These are phyloP conservation scores for Cheilosia grossa DNA, from an alignment of 2,888 invertebrate genomes.

Conservation along the genomic window DNA sequence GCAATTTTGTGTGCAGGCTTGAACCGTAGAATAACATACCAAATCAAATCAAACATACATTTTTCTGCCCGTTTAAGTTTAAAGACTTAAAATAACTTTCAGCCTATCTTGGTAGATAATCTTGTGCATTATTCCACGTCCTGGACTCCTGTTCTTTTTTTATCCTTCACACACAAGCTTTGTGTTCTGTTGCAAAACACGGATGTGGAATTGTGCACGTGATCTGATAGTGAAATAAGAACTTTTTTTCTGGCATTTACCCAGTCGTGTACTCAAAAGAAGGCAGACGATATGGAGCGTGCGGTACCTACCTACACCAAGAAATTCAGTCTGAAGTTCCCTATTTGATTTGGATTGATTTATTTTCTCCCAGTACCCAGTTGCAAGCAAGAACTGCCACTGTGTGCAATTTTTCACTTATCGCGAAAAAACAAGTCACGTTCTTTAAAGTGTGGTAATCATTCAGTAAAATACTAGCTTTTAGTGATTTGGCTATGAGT, in stretches of 20 bases:
- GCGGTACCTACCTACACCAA: conserved; percentile 58
- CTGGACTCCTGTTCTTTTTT: conserved; percentile 66
- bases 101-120: conserved; percentile 71
- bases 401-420: conserved; percentile 71
- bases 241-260: conserved; percentile 71
- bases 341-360: conserved; percentile 74
- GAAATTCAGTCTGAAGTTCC: conserved; percentile 66
- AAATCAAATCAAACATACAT: conserved; percentile 66
- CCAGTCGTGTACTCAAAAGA: conserved; percentile 69
- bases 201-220: conserved; percentile 75
- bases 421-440: conserved; percentile 72
- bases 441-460: conserved; percentile 72
- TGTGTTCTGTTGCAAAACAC: conserved; percentile 73
- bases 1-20: conserved; percentile 15
- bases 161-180: conserved; percentile 64
- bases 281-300: conserved; percentile 61
- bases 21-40: no score
- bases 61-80: conserved; percentile 58
- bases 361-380: conserved; percentile 66
- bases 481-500: conserved; percentile 34
- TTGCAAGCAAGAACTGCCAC: conserved; percentile 62
- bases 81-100: conserved; percentile 69
- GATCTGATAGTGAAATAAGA: conserved; percentile 74
- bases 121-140: conserved; percentile 73
- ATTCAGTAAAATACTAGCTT: conserved; percentile 65